Percentiles rank a stretch among this genome's conserved stretches.
Conservation (phyloP, 2,797 vertebrate genomes). For the Brachymystax lenok region DNA sequence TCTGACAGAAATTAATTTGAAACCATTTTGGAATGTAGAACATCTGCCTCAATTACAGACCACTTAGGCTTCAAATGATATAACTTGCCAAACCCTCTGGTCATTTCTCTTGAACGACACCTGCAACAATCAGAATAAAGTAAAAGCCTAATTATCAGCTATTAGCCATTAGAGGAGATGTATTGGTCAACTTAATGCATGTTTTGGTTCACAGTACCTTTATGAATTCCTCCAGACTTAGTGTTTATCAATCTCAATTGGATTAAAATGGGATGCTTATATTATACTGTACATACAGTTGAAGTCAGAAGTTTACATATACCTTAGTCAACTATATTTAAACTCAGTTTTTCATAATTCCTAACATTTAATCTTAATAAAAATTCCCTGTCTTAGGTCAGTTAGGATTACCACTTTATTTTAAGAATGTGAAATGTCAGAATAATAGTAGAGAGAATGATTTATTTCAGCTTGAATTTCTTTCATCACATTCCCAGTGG, state of each 20-base stretch:
- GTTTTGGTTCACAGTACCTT: background rate
- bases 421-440: no score
- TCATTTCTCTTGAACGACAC: slow-evolving; percentile 43
- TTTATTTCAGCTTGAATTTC: no score
- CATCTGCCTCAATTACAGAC: slow-evolving; percentile 53
- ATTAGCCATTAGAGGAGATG: background rate
- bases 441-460: no score
- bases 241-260: background rate
- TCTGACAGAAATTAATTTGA: slow-evolving; percentile 14
- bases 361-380: no score
- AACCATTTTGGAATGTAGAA: slow-evolving; percentile 33
- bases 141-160: background rate
- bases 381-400: no score
- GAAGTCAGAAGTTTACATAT: no score
- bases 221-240: background rate
- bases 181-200: background rate
- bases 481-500: no score
- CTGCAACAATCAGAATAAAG: slow-evolving; percentile 32
- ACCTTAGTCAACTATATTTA: no score
- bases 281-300: background rate
- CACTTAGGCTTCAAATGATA: slow-evolving; percentile 42
- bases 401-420: no score
- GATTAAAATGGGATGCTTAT: background rate
- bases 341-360: no score
- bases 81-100: slow-evolving; percentile 41